Base-by-base conservation (phyloP, 2,113 vertebrate species). In the Pygoscelis adeliae region DNA sequence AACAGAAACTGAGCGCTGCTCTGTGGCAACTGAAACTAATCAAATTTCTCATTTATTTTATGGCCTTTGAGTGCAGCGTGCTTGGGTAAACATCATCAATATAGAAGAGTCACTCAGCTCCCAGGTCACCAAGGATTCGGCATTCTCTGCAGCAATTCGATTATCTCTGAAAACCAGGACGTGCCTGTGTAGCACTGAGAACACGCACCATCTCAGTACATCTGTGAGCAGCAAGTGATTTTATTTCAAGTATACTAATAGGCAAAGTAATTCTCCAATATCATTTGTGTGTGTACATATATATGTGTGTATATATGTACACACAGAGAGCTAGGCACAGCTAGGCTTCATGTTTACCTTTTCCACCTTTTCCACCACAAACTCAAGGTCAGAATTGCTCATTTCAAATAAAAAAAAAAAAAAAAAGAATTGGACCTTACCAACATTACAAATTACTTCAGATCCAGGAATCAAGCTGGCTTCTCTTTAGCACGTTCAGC, bases 21-120 rank as follows among this genome's bases (percentile, higher is more conserved):
- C 69, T 82, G 65, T 32, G 83, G 83, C 50, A 83, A 95, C 58
- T 17, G 47, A 93, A 92, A 91, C 59, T 32, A 95, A 96, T 95
- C 71, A 87, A 36, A 92, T 96, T 96, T 92, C 89, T 96, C 83
- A 82, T 95, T 94, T 94, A 67, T 89, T 95, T 93, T 93, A 93
- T 83, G 80, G 88, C 47, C 76, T 52, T 67, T 63, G 12, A 83
- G 69, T 82, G 83, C 90, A 59, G 67, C 3, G 10, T 13, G 36
- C 66, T 77, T 93, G 90, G 76, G 63, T 94, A 96, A 96, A 95
- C 83, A 89, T 61, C 87, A 78, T 86, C 91, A 61, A 47, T 62
- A 79, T 1, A 1, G 84, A 83, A 42, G 63, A 93, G 72, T 58
- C 1, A 1, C 67, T 88, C 49, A 77, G 71, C 79, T 87, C 67